Evolutionary conservation across 1,140 invertebrate species (phyloP).

Genomic region (Stegodyphus dumicola): DNA sequence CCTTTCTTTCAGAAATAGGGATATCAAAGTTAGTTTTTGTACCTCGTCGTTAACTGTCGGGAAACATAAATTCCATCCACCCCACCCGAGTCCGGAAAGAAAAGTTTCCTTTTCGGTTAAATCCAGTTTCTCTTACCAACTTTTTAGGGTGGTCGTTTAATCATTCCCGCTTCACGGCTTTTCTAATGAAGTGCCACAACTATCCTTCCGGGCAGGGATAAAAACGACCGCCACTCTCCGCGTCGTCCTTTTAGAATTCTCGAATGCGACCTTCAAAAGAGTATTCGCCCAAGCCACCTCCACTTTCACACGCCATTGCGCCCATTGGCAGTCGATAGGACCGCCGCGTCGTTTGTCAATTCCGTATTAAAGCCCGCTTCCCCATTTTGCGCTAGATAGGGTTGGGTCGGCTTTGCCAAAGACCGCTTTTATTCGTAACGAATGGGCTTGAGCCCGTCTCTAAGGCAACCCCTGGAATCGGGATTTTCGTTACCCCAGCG

Average conservation of each 20-base stretch:
- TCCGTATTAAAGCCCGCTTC: constrained; percentile 19
- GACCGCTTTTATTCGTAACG: constrained; percentile 45
- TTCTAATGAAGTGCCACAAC: constrained; percentile 25
- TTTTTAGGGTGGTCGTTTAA: constrained; percentile 4
- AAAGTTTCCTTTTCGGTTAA: constrained; percentile 2
- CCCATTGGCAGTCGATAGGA: constrained; percentile 30
- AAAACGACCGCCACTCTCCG: neutral
- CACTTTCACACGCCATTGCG: constrained; percentile 48
- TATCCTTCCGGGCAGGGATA: neutral
- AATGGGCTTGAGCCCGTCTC: constrained; percentile 34
- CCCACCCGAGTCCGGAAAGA: neutral
- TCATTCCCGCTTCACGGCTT: constrained; percentile 27
- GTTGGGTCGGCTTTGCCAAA: constrained; percentile 16
- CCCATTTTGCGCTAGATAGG: constrained; percentile 10
- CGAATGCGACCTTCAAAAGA: neutral
- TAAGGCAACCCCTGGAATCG: constrained; percentile 12
- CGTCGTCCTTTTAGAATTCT: neutral
- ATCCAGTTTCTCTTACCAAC: neutral
- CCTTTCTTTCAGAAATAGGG: too few species aligned
- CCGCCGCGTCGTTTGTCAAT: constrained; percentile 39
- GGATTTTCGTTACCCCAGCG: too few species aligned
- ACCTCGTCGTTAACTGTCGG: too few species aligned
- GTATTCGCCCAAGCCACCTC: neutral
- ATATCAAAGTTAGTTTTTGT: too few species aligned
- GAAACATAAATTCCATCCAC: too few species aligned